Conservation (phyloP, 1,140 invertebrate genomes). For the Solenopsis invicta region DNA sequence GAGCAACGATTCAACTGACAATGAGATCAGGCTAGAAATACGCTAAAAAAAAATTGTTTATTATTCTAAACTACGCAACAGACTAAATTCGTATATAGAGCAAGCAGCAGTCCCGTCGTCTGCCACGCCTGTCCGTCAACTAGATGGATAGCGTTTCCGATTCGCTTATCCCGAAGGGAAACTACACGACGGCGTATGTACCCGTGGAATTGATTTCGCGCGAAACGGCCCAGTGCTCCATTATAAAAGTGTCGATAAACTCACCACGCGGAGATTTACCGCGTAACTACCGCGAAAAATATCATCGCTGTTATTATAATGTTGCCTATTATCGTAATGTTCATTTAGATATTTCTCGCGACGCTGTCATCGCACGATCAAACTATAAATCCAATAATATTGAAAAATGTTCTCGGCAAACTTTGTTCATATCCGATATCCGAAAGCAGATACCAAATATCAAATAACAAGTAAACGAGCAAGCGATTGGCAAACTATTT, state of each 20-base stretch:
- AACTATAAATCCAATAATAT: neutral
- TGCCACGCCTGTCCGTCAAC: conserved; percentile 44
- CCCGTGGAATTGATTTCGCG: conserved; percentile 48
- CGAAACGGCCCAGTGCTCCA: neutral
- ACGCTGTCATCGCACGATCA: neutral
- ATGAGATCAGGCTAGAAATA: neutral
- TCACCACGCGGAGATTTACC: conserved; percentile 19
- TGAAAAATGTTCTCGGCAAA: neutral
- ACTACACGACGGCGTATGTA: conserved; percentile 32
- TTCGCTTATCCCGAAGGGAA: conserved; percentile 61
- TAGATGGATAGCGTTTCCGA: conserved; percentile 56
- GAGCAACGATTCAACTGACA: neutral
- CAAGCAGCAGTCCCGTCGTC: conserved; percentile 16
- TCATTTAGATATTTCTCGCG: neutral
- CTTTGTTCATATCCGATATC: neutral
- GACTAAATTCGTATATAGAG: conserved; percentile 34
- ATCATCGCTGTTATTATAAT: neutral
- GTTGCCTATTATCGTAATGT: neutral
- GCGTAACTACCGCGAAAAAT: conserved; percentile 17
- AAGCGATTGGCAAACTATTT: neutral
- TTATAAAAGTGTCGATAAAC: conserved; percentile 62
- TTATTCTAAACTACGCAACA: conserved; percentile 13
- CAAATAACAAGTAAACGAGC: too few species aligned
- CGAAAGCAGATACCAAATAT: neutral
- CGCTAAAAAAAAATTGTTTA: neutral